phyloP scores from a whole-genome alignment of 2,888 invertebrate genomes.

The Choreutis nemorana region DNA sequence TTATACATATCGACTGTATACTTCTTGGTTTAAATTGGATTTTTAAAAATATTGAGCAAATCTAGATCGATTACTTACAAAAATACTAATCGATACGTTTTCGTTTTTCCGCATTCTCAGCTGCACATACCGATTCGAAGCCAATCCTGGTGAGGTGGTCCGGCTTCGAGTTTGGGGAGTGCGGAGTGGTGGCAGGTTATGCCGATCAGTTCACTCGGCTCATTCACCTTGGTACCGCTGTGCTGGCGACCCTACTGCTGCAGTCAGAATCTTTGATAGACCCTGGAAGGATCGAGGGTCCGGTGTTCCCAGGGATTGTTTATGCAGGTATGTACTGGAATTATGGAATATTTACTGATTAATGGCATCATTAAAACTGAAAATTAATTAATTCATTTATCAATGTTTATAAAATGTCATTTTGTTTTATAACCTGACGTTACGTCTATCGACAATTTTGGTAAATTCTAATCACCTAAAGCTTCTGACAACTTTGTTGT shows the following conservation, averaged over 20 bases:
- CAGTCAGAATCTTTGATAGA: conserved; percentile 77
- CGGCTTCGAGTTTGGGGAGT: conserved; percentile 79
- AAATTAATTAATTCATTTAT: neutral
- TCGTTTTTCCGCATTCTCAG: too few relatives aligned
- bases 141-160: conserved; percentile 81
- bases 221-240: conserved; percentile 77
- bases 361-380: neutral
- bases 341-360: neutral
- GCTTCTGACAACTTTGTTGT: too few relatives aligned
- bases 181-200: conserved; percentile 68
- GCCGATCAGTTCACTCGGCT: conserved; percentile 67
- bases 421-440: conserved; percentile 16
- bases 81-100: too few relatives aligned
- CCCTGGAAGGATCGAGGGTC: conserved; percentile 71
- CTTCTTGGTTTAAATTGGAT: too few relatives aligned
- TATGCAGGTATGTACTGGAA: conserved; percentile 68
- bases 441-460: too few relatives aligned
- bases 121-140: conserved; percentile 89
- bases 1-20: too few relatives aligned
- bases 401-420: neutral
- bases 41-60: too few relatives aligned
- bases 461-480: too few relatives aligned
- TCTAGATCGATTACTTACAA: too few relatives aligned
- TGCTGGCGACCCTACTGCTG: conserved; percentile 73
- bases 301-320: conserved; percentile 78